phyloP scores from a whole-genome alignment of 2,797 vertebrate genomes.

The Lacerta viridis region DNA sequence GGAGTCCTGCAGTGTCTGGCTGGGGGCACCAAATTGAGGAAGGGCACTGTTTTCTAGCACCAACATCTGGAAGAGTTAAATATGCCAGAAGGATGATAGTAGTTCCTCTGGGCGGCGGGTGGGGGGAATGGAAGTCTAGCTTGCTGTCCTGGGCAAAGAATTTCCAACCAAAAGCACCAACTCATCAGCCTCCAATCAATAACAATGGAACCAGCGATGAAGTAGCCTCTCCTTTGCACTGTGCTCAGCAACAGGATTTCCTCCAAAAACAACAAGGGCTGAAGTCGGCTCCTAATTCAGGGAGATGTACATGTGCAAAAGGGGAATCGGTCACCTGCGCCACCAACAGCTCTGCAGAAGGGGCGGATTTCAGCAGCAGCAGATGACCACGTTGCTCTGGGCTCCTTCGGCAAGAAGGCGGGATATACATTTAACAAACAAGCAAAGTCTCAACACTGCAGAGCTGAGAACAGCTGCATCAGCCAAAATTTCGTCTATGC shows the following conservation, averaged over 20 bases:
- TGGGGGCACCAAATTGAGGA: no score
- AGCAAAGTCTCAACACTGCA: background rate
- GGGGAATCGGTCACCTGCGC: background rate
- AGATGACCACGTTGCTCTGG: no score
- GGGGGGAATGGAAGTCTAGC: no score
- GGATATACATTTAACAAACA: no score
- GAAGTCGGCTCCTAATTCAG: background rate
- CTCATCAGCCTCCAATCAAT: no score
- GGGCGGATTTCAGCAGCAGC: background rate
- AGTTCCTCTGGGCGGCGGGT: no score
- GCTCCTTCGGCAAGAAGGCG: no score
- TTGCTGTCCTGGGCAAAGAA: background rate
- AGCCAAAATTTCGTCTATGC: background rate
- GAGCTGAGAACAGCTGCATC: background rate
- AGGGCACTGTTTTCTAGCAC: no score
- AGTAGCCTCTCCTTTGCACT: background rate
- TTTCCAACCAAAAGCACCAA: background rate
- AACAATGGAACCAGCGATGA: background rate
- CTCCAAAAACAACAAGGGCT: background rate
- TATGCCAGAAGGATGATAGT: no score
- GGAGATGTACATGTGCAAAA: background rate
- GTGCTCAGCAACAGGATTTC: background rate
- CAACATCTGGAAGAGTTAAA: no score
- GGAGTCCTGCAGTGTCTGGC: no score
- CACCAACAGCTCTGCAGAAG: background rate